phyloP scores from a whole-genome alignment of 2,888 invertebrate species.

The Neria commutata region DNA sequence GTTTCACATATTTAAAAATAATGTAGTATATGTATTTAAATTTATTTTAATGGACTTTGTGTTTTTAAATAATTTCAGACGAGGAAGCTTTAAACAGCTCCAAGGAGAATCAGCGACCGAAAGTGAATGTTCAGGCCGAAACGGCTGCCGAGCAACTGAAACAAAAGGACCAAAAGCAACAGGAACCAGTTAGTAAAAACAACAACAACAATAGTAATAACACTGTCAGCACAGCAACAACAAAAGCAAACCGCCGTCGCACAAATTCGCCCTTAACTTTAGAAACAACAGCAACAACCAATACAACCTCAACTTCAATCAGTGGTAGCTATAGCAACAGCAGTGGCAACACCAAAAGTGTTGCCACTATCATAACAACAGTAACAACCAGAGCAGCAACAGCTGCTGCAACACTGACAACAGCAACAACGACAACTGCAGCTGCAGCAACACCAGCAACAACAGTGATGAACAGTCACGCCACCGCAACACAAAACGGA shows the following conservation, averaged over 20 bases:
- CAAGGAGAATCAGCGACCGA: constrained; percentile 21
- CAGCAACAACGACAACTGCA: constrained; percentile 25
- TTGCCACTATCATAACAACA: not conserved
- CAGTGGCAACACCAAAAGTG: not conserved
- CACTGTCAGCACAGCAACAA: constrained; percentile 15
- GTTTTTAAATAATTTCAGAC: constrained; percentile 40
- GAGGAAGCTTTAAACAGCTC: constrained; percentile 37
- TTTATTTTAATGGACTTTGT: too few species aligned
- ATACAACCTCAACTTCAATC: constrained; percentile 32
- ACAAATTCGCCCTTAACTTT: not conserved
- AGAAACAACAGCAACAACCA: constrained; percentile 23
- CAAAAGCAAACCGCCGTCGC: constrained; percentile 2
- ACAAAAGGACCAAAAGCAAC: constrained; percentile 22
- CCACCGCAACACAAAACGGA: constrained; percentile 60
- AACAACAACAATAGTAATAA: constrained; percentile 30
- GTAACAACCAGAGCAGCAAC: constrained; percentile 4
- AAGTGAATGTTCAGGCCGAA: constrained; percentile 12
- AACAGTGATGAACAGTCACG: constrained; percentile 62
- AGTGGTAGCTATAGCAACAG: constrained; percentile 9
- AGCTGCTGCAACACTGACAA: constrained; percentile 9
- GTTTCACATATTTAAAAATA: too few species aligned
- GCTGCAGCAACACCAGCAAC: not conserved
- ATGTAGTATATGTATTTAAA: too few species aligned
- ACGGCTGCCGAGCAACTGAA: constrained; percentile 16
- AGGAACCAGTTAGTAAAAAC: constrained; percentile 39